Conservation (phyloP, 2,797 vertebrate species). For the Atherinosoma microstoma region DNA sequence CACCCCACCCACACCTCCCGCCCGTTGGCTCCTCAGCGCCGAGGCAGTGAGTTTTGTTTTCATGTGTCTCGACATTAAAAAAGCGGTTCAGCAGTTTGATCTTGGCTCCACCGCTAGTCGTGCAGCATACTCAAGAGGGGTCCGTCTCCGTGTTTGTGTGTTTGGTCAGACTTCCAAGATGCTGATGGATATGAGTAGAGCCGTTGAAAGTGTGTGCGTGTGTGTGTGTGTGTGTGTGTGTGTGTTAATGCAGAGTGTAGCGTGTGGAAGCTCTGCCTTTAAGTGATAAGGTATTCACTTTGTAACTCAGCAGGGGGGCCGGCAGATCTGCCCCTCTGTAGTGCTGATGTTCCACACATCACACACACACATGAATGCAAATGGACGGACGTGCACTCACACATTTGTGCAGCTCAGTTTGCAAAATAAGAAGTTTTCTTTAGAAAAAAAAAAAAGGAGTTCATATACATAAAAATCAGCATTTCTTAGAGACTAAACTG, state of each 20-base stretch:
- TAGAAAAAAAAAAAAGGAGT: conserved; percentile 28
- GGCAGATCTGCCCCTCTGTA: conserved; percentile 64
- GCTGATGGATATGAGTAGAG: conserved; percentile 55
- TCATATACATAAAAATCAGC: conserved; percentile 35
- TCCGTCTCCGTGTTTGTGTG: conserved; percentile 13
- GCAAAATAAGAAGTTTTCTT: conserved; percentile 28
- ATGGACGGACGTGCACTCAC: conserved; percentile 13
- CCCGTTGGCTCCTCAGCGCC: conserved; percentile 20
- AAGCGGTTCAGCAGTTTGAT: conserved; percentile 64
- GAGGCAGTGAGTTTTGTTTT: conserved; percentile 66
- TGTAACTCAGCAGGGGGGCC: conserved; percentile 73
- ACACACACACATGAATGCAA: conserved; percentile 27
- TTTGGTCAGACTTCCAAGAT: conserved; percentile 42
- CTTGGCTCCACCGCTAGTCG: conserved; percentile 32
- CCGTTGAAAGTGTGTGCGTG: conserved; percentile 41
- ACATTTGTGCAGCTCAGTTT: conserved; percentile 28
- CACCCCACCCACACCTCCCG: conserved; percentile 3
- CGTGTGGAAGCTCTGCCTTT: conserved; percentile 72
- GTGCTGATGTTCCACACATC: conserved; percentile 60
- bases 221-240: conserved; percentile 39
- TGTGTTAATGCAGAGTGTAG: conserved; percentile 52
- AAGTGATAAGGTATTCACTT: conserved; percentile 82
- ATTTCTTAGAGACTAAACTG: conserved; percentile 13
- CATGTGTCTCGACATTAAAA: conserved; percentile 59
- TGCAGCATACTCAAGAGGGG: conserved; percentile 45